Evolutionary conservation across 2,797 vertebrate genomes (phyloP), one percentile per base, ranked within the genome.

Genomic region (Oceanodroma leucorhoa): DNA sequence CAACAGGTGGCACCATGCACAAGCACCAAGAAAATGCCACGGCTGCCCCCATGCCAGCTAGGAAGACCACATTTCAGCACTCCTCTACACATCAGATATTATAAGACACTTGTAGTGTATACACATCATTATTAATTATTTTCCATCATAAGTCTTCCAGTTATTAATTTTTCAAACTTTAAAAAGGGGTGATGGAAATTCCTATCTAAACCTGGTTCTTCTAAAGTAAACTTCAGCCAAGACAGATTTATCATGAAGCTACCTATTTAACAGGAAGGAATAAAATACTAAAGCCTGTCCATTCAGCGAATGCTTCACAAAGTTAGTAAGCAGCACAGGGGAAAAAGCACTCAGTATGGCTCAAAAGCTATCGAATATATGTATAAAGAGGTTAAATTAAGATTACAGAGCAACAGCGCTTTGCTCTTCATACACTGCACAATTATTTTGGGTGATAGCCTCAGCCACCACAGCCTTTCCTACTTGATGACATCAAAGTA

Each of bases 1-100:
- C 97, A 91, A 90, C 48, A 97, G 96, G 89, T 96, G 96, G 95
- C 96, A 96, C 81, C 89, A 95, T 9, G 60, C 34, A 61, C 87
- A 82, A 95, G 65, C 55, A 69, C n/a, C 93, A 88, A 29, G 40
- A n/a, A 91, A 81, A 69, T 10, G 53, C 29, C 77, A 80, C 0
- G 0, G 65, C 45, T 91, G 57, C 64, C 64, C 72, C 66, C 29
- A 4, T 6, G n/a, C 30, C 73, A 79, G 11, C 0, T 1, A 19
- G 57, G 41, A 9, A 27, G 36, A 72, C 6, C 23, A 45, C 66
- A 70, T 32, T 34, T 46, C 80, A 82, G 41, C 69, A 65, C 3
- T 79, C 46, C 71, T 55, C 75, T 36, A 7, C 14, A 26, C 14
- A 21, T 2, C 41, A 54, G n/a, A 1, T 16, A 21, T 3, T 6